A percentile compares a stretch with the other conserved stretches of the same genome.
These are phyloP conservation scores for Anguilla japonica DNA, from an alignment of 2,113 vertebrate species.

Conservation along the genomic window DNA sequence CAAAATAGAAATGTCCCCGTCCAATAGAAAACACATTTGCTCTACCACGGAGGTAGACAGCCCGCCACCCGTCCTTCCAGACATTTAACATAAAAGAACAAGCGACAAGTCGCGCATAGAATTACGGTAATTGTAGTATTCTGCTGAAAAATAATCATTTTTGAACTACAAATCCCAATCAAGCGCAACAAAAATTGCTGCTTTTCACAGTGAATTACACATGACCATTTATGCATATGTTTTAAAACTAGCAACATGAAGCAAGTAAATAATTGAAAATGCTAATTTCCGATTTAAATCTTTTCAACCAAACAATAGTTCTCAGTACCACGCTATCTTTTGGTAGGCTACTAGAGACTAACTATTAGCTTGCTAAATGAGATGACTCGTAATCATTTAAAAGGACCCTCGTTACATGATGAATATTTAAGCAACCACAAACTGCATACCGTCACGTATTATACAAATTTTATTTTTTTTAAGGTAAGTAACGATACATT, in stretches of 20 bases:
- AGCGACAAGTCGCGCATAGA: not conserved
- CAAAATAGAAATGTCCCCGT: not conserved
- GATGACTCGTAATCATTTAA: not conserved
- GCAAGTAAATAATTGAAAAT: not conserved
- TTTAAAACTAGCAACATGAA: not conserved
- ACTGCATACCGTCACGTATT: no score
- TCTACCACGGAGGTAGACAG: not conserved
- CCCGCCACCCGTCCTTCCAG: slow-evolving; percentile 21
- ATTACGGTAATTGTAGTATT: slow-evolving; percentile 27
- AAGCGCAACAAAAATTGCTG: not conserved
- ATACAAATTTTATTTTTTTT: no score
- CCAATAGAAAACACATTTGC: not conserved
- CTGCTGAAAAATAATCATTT: not conserved
- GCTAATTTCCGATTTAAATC: not conserved
- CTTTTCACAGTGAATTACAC: slow-evolving; percentile 1
- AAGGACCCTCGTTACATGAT: no score
- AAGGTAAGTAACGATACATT: not conserved
- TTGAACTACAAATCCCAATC: slow-evolving; percentile 24
- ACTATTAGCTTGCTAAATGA: not conserved
- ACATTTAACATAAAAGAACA: not conserved
- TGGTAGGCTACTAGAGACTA: not conserved
- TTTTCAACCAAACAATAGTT: not conserved
- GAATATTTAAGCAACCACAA: no score
- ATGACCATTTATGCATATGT: not conserved
- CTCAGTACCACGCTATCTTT: not conserved